Conservation (phyloP, 37 sponge, comb jelly and placozoan species). For the Bolinopsis microptera region DNA sequence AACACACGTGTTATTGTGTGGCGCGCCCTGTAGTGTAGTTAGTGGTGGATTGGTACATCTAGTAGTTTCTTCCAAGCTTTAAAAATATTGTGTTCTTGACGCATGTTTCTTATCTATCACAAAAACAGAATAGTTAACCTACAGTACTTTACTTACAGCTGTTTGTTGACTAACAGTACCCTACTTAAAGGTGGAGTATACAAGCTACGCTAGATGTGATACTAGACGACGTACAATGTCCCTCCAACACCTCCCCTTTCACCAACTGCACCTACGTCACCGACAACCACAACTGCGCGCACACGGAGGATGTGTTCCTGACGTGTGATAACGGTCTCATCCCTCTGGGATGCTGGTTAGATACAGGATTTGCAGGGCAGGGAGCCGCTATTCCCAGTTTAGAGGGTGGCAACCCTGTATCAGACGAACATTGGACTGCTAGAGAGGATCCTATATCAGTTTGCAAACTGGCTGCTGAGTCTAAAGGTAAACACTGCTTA, state of each 20-base stretch:
- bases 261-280: not conserved
- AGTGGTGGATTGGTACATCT: no score
- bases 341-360: not conserved
- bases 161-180: no score
- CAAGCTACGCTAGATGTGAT: not conserved
- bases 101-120: no score
- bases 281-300: not conserved
- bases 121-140: no score
- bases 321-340: not conserved
- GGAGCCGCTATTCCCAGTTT: not conserved
- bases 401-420: not conserved
- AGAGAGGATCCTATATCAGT: not conserved
- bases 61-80: no score
- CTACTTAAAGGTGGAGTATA: not conserved
- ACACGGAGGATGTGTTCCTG: conserved; percentile 28
- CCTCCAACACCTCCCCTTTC: not conserved
- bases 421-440: not conserved
- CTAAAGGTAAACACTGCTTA: no score
- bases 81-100: no score
- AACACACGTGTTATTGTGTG: no score
- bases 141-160: no score
- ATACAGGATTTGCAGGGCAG: not conserved
- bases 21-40: no score
- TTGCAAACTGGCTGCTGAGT: conserved; percentile 2
- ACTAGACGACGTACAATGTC: conserved; percentile 5